phyloP scores from a whole-genome alignment of 2,797 vertebrate genomes.

The Cottoperca gobio region DNA sequence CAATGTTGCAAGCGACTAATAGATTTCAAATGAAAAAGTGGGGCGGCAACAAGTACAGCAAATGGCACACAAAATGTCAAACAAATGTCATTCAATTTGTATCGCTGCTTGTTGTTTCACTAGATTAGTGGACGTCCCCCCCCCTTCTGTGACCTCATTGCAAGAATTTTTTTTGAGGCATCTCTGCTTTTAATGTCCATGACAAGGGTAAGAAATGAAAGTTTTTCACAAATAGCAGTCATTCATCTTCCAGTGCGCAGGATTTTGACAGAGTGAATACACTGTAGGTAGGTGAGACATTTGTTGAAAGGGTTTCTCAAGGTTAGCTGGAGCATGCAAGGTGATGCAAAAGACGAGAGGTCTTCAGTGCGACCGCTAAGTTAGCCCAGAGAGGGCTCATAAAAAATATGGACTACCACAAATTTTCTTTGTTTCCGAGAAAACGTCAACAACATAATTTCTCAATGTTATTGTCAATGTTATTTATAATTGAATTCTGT shows the following conservation, averaged over 20 bases:
- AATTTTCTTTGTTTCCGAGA: constrained; percentile 42
- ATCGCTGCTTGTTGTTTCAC: constrained; percentile 46
- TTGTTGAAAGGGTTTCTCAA: constrained; percentile 62
- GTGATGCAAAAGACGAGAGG: constrained; percentile 32
- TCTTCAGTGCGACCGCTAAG: constrained; percentile 43
- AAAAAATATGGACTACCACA: constrained; percentile 19
- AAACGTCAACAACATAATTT: constrained; percentile 42
- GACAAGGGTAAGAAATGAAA: constrained; percentile 36
- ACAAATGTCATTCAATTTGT: constrained; percentile 81
- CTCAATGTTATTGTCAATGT: neutral
- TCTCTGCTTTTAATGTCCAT: constrained; percentile 45
- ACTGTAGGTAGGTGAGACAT: constrained; percentile 20
- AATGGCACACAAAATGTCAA: constrained; percentile 78
- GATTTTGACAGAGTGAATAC: constrained; percentile 25
- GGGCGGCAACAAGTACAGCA: constrained; percentile 61
- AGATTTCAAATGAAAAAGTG: constrained; percentile 66
- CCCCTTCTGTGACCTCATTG: constrained; percentile 47
- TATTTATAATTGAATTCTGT: constrained; percentile 53
- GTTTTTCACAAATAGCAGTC: constrained; percentile 43
- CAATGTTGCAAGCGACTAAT: constrained; percentile 68
- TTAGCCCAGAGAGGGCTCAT: constrained; percentile 16
- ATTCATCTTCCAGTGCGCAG: constrained; percentile 32
- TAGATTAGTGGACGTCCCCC: constrained; percentile 58
- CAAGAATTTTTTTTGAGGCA: constrained; percentile 17
- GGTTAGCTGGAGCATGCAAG: constrained; percentile 37